phyloP scores from a whole-genome alignment of 37 sponge, comb jelly and placozoan genomes.

The Chondrosia reniformis region DNA sequence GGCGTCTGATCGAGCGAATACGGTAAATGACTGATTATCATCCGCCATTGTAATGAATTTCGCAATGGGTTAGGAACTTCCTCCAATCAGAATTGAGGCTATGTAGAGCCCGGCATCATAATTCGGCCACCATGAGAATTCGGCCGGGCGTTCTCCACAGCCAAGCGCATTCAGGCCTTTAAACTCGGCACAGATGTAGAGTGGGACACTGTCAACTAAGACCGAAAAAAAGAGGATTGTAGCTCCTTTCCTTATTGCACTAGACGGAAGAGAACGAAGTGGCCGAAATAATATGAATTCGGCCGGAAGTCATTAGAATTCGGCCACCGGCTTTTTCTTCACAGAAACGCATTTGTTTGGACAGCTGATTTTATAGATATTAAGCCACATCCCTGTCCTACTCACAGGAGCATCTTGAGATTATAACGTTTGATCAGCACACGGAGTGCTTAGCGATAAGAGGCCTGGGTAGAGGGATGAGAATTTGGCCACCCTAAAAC shows the following conservation, averaged over 20 bases:
- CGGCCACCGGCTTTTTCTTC: neutral
- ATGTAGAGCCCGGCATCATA: slow-evolving; percentile 13
- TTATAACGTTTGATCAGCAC: neutral
- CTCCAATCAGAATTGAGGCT: too few species aligned
- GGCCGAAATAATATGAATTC: slow-evolving; percentile 20
- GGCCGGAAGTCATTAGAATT: slow-evolving; percentile 18
- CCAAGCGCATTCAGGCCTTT: slow-evolving; percentile 15
- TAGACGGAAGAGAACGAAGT: slow-evolving; percentile 6
- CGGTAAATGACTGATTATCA: too few species aligned
- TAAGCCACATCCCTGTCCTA: slow-evolving; percentile 5
- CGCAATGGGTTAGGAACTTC: too few species aligned
- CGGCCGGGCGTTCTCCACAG: neutral
- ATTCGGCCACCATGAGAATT: slow-evolving; percentile 21
- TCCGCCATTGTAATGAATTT: too few species aligned
- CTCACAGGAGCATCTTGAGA: neutral
- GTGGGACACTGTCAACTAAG: neutral
- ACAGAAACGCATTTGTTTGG: neutral
- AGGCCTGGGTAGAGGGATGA: neutral
- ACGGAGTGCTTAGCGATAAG: neutral
- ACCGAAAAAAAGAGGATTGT: neutral
- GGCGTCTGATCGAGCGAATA: too few species aligned
- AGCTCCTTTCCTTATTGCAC: neutral
- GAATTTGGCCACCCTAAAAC: slow-evolving; percentile 22
- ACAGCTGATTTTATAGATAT: neutral
- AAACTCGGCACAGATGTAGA: neutral